Evolutionary conservation across 1,140 invertebrate species (phyloP).

Genomic region (Sycophaga agraensis): DNA sequence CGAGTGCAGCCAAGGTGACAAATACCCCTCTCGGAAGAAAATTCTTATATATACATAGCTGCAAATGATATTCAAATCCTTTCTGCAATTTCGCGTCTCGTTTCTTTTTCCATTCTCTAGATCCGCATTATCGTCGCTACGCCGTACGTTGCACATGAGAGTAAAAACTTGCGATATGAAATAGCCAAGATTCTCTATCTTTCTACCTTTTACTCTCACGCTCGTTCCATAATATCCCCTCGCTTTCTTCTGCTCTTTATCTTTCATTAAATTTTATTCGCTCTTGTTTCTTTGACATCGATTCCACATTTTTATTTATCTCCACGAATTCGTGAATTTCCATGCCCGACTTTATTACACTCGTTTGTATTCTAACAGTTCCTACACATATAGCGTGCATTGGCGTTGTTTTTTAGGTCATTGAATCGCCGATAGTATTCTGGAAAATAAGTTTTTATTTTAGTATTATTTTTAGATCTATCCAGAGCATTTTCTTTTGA

Average conservation of each 20-base stretch:
- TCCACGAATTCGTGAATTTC: too few relatives aligned
- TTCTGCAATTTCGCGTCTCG: constrained; percentile 16
- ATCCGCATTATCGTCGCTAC: background rate
- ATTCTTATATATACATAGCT: background rate
- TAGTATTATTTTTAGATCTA: too few relatives aligned
- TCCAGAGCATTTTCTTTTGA: too few relatives aligned
- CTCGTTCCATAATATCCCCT: background rate
- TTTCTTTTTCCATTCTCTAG: constrained; percentile 22
- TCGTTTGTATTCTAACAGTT: too few relatives aligned
- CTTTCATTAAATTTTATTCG: constrained; percentile 20
- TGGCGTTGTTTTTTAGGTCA: too few relatives aligned
- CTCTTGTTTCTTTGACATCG: background rate
- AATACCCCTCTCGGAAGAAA: background rate
- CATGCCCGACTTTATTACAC: too few relatives aligned
- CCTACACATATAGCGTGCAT: too few relatives aligned
- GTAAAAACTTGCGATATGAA: constrained; percentile 6
- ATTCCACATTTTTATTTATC: too few relatives aligned
- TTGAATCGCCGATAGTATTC: too few relatives aligned
- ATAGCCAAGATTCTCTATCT: constrained; percentile 6
- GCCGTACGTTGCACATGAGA: constrained; percentile 8
- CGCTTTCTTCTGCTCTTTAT: background rate
- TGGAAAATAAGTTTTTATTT: too few relatives aligned
- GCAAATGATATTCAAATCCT: constrained; percentile 22
- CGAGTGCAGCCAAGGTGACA: background rate
- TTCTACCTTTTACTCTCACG: background rate